Percentiles rank a stretch among this genome's conserved stretches.
These are phyloP conservation scores for Agrotis clavis DNA, from an alignment of 2,888 invertebrate genomes.

Conservation along the genomic window DNA sequence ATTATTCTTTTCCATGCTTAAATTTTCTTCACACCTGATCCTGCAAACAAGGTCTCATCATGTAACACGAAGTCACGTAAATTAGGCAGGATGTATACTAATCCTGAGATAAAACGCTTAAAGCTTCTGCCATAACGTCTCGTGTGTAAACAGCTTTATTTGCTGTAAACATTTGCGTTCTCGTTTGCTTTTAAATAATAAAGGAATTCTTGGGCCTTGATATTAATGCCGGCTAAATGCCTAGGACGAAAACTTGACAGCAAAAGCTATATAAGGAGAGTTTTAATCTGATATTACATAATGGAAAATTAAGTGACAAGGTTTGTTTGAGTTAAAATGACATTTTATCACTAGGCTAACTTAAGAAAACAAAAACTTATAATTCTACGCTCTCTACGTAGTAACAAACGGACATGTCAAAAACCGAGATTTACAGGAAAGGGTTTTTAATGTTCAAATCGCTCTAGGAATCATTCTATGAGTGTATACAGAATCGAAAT, in stretches of 20 bases:
- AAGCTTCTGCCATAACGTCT: constrained; percentile 83
- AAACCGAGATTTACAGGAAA: too few relatives aligned
- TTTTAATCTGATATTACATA: not conserved
- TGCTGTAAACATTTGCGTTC: constrained; percentile 82
- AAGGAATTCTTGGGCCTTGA: constrained; percentile 70
- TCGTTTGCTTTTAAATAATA: constrained; percentile 77
- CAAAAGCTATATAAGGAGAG: not conserved
- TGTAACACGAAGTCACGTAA: constrained; percentile 86
- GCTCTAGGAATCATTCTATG: too few relatives aligned
- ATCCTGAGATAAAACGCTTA: constrained; percentile 87
- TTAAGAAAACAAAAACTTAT: too few relatives aligned
- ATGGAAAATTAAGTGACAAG: not conserved
- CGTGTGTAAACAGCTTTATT: constrained; percentile 86
- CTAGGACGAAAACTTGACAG: constrained; percentile 34
- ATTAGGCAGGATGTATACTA: constrained; percentile 87
- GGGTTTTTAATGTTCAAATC: too few relatives aligned
- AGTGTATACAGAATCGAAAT: too few relatives aligned
- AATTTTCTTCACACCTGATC: constrained; percentile 80
- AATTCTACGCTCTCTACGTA: too few relatives aligned
- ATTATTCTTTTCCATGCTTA: constrained; percentile 65
- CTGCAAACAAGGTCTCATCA: constrained; percentile 82
- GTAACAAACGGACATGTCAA: too few relatives aligned
- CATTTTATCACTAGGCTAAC: too few relatives aligned
- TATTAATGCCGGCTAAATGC: constrained; percentile 53
- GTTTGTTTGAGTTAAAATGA: not conserved